A percentile compares a stretch with the other conserved stretches of the same genome.
Conservation (phyloP, 2,113 vertebrate genomes). For the Gallinago undulata region DNA sequence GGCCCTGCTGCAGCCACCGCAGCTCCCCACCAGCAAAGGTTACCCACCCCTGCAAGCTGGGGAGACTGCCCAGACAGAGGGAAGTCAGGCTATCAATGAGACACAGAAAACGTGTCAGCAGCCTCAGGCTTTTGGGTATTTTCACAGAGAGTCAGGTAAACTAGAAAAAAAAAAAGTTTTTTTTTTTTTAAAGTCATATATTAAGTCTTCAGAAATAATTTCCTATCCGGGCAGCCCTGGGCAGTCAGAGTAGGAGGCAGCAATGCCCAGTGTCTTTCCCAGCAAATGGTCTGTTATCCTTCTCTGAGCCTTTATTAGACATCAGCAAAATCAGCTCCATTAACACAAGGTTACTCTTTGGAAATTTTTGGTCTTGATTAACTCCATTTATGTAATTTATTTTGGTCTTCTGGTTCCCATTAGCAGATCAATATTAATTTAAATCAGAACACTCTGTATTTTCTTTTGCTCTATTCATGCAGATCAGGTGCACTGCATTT, state of each 20-base stretch:
- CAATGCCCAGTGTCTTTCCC: not conserved
- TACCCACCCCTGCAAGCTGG: not conserved
- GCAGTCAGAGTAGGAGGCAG: not conserved
- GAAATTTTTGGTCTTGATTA: constrained; percentile 45
- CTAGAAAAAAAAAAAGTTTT: not conserved
- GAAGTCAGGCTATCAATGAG: not conserved
- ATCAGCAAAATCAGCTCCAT: constrained; percentile 31
- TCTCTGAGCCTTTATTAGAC: not conserved
- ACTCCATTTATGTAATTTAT: constrained; percentile 69
- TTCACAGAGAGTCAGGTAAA: not conserved
- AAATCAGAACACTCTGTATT: constrained; percentile 51
- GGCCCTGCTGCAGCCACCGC: not conserved
- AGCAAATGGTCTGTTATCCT: not conserved
- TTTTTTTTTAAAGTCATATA: not conserved
- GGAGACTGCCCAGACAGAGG: accelerated
- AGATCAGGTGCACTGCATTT: constrained; percentile 11
- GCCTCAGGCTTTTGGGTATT: not conserved
- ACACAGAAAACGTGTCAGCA: not conserved
- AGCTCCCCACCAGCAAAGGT: not conserved
- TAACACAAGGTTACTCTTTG: not conserved
- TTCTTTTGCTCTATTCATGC: constrained; percentile 25
- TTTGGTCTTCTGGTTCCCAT: constrained; percentile 64
- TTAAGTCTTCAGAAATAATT: not conserved
- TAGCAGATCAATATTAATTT: constrained; percentile 69
- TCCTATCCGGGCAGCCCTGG: not conserved